Conservation (phyloP, 2,888 invertebrate genomes). For the Drosophila testacea region DNA sequence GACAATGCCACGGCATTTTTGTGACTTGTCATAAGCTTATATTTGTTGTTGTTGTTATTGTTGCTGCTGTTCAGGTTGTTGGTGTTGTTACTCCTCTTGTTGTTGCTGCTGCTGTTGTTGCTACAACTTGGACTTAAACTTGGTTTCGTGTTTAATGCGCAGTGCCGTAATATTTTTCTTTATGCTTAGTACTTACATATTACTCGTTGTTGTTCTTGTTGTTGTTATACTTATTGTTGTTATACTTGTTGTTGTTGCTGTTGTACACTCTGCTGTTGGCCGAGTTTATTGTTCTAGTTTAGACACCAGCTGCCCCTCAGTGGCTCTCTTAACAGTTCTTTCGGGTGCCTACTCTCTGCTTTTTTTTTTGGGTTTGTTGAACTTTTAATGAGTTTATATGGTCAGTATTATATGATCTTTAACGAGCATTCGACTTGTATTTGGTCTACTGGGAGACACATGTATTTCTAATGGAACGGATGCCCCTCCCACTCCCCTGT, state of each 20-base stretch:
- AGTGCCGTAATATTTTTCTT: conserved; percentile 73
- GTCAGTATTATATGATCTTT: conserved; percentile 62
- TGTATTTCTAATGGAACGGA: conserved; percentile 4
- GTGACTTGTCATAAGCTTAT: conserved; percentile 56
- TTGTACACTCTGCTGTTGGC: conserved; percentile 43
- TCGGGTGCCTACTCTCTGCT: conserved; percentile 39
- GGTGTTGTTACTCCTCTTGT: conserved; percentile 7
- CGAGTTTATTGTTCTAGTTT: conserved; percentile 75
- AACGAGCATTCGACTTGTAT: conserved; percentile 48
- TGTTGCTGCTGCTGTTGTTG: conserved; percentile 17
- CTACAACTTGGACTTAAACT: conserved; percentile 28
- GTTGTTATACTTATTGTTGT: conserved; percentile 13
- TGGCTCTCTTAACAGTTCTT: conserved; percentile 63
- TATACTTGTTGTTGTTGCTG: neutral
- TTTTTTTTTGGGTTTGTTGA: conserved; percentile 64
- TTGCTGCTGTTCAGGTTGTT: neutral
- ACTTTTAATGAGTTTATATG: conserved; percentile 75
- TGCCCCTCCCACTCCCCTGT: neutral
- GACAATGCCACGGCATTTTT: conserved; percentile 36
- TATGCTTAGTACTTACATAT: conserved; percentile 61
- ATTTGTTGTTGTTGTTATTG: conserved; percentile 20
- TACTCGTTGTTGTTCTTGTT: conserved; percentile 38
- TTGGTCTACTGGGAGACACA: conserved; percentile 4
- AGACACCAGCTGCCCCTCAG: conserved; percentile 3
- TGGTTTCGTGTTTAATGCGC: conserved; percentile 63